Base-by-base conservation (phyloP, 2,113 vertebrate genomes). In the Ariopsis seemanni region DNA sequence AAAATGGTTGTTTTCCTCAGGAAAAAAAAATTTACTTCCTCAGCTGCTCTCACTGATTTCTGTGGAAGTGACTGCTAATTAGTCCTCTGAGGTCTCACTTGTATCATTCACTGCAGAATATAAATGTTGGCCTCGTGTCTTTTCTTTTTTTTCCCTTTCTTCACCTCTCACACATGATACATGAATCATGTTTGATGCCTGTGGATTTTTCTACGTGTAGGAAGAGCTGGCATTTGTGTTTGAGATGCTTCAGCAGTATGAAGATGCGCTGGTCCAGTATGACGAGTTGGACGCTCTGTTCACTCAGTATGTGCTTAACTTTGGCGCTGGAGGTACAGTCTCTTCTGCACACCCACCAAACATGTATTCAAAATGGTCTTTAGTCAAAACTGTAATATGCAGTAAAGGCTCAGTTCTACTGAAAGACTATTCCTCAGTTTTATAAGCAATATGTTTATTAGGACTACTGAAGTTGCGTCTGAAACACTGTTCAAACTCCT, bases 181-280 rank as follows among this genome's bases (percentile, higher is more conserved):
- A 80, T 79, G 55, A 80, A 4, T 77, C 53, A 34, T 72, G 18
- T 22, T 57, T 25, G 42, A 0, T 55, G 62, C 20, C 15, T 67
- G 4, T 79, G 84, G 85, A 4, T 62, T 60, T 60, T 10, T 67
- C 30, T 75, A n/a, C 63, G 22, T 88, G 79, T 93, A 99, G 98
- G 98, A 99, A 92, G 98, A 99, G 81, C 94, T 99, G 87, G 98
- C 98, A 84, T 99, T 99, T 67, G 98, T 99, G 50, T 99, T 99
- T 90, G 98, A 99, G 96, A 99, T 99, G 98, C 94, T 99, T 90
- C 98, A 99, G 94, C 98, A 99, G 93, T 99, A 97, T 91, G 98
- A 99, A 86, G 98, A 99, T 0, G 98, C 98, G 0, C 91, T 99
- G 89, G 98, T 99, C 84, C 98, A 99, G 91, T 99, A 99, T 0